Conservation (phyloP, 2,113 vertebrate species). For the Sterrhoptilus dennistouni region DNA sequence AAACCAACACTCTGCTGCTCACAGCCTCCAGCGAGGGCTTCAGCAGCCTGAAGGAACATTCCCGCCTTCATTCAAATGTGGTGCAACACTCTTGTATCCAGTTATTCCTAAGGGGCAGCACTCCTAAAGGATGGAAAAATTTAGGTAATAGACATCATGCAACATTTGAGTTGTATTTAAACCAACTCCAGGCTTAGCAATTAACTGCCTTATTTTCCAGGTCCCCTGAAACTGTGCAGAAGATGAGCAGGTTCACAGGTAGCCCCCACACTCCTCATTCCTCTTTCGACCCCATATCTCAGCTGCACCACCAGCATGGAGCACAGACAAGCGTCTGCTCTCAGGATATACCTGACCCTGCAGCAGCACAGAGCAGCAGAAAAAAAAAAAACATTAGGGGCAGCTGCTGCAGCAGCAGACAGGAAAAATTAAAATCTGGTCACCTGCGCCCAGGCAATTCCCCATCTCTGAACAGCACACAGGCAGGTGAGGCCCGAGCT, state of each 20-base stretch:
- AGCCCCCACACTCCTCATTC: background rate
- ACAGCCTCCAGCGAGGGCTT: rapidly evolving
- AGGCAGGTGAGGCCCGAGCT: background rate
- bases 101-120: background rate
- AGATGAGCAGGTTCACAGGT: background rate
- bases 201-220: background rate
- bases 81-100: background rate
- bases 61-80: rapidly evolving
- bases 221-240: background rate
- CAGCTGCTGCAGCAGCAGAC: background rate
- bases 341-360: background rate
- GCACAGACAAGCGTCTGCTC: background rate
- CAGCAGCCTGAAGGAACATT: rapidly evolving
- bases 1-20: background rate
- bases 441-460: background rate
- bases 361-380: background rate
- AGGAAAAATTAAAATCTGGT: background rate
- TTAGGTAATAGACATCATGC: background rate
- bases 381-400: rapidly evolving
- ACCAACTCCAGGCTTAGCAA: background rate
- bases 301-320: background rate
- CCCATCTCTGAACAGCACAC: background rate
- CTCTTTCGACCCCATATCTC: rapidly evolving
- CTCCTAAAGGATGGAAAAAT: background rate
- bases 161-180: background rate